Percentiles rank a stretch among this genome's conserved stretches.
Conservation (phyloP, 2,113 vertebrate species). For the Centrocercus urophasianus region DNA sequence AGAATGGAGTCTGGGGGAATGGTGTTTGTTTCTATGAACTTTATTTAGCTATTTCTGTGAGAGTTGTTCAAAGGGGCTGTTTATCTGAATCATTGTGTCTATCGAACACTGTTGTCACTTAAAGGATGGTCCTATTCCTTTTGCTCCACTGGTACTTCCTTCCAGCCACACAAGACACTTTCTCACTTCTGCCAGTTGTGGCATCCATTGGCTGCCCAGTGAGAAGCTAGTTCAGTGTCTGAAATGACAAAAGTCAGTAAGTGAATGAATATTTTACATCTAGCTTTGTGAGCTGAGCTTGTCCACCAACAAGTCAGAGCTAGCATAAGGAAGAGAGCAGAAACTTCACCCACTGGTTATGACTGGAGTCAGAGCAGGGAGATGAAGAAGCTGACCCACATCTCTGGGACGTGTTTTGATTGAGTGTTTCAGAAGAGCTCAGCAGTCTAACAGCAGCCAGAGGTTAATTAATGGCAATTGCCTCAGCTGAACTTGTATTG, state of each 20-base stretch:
- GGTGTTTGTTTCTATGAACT: background rate
- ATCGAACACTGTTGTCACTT: too few species aligned
- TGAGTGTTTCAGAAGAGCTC: slow-evolving; percentile 35
- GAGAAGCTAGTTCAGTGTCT: background rate
- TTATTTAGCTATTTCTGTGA: background rate
- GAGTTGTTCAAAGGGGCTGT: background rate
- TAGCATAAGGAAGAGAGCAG: background rate
- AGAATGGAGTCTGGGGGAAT: background rate
- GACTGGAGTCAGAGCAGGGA: background rate
- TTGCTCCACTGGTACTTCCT: background rate
- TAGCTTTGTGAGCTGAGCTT: background rate
- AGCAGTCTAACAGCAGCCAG: slow-evolving; percentile 15
- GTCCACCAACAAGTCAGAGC: background rate
- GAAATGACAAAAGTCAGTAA: background rate
- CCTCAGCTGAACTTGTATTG: slow-evolving; percentile 13
- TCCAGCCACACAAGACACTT: background rate
- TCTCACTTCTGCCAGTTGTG: background rate
- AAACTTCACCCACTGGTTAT: background rate
- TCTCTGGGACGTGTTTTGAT: background rate
- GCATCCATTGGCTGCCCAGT: background rate
- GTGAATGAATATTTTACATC: background rate
- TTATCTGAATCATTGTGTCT: background rate
- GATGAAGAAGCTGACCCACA: background rate
- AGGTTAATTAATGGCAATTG: slow-evolving; percentile 24
- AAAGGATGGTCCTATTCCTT: background rate